phyloP scores from a whole-genome alignment of 2,113 vertebrate genomes.

The Oryzias celebensis region DNA sequence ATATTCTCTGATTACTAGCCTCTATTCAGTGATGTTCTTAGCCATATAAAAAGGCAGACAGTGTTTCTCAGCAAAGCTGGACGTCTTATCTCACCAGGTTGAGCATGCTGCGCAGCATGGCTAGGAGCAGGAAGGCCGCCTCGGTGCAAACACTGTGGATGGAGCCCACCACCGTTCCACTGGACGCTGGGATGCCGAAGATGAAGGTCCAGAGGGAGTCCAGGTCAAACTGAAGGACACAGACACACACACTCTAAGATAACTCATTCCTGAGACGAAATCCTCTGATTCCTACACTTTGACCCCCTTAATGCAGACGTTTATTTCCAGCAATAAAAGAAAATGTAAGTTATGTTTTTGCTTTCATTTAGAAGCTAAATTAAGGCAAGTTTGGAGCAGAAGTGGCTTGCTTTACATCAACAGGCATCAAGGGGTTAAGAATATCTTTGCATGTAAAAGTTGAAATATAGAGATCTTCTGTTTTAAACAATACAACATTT shows the following conservation, averaged over 20 bases:
- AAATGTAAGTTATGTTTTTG: too few relatives aligned
- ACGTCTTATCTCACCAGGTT: slow-evolving; percentile 85
- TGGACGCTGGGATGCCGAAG: slow-evolving; percentile 94
- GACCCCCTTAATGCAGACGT: not conserved
- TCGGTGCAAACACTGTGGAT: slow-evolving; percentile 93
- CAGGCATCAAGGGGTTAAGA: too few relatives aligned
- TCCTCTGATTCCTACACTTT: not conserved
- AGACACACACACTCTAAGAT: slow-evolving; percentile 20
- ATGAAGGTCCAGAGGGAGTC: slow-evolving; percentile 98
- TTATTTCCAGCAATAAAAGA: not conserved
- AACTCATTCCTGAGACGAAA: not conserved
- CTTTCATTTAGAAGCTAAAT: too few relatives aligned
- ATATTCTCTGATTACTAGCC: too few relatives aligned
- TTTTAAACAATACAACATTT: too few relatives aligned
- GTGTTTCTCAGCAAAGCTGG: not conserved
- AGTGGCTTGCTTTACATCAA: too few relatives aligned
- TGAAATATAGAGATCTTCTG: too few relatives aligned
- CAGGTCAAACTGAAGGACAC: slow-evolving; percentile 87
- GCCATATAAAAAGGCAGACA: too few relatives aligned
- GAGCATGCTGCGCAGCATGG: slow-evolving; percentile 98
- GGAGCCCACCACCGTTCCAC: slow-evolving; percentile 86
- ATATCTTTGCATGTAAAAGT: too few relatives aligned
- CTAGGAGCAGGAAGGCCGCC: slow-evolving; percentile 90
- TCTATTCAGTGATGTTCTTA: too few relatives aligned
- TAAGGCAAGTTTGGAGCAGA: too few relatives aligned